Conservation (phyloP, 92 coral and sea anemone genomes). For the Palythoa grandiflora region DNA sequence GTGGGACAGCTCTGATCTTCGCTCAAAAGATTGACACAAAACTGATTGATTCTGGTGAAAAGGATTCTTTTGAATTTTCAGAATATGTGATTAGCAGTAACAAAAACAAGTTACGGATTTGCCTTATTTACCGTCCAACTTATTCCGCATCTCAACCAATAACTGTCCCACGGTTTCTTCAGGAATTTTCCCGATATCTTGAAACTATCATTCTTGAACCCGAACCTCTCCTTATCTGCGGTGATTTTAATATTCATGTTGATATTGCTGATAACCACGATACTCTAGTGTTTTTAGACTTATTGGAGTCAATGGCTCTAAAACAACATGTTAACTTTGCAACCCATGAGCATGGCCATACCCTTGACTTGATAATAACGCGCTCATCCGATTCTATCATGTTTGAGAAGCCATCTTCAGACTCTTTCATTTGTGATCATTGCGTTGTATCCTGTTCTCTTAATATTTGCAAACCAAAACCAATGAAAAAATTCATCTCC, state of each 20-base stretch:
- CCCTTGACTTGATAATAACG: constrained; percentile 38
- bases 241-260: constrained; percentile 25
- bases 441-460: constrained; percentile 36
- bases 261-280: constrained; percentile 11
- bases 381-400: constrained; percentile 36
- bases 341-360: constrained; percentile 28
- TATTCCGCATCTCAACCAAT: background rate
- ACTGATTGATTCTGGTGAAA: constrained; percentile 24
- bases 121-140: constrained; percentile 23
- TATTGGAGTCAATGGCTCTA: constrained; percentile 49
- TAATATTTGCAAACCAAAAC: constrained; percentile 31
- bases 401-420: constrained; percentile 15
- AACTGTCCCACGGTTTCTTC: background rate
- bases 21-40: constrained; percentile 10
- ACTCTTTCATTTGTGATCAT: constrained; percentile 42
- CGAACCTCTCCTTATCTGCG: constrained; percentile 8
- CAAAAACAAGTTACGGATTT: constrained; percentile 20
- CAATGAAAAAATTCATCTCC: constrained; percentile 16
- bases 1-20: background rate
- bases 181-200: constrained; percentile 14
- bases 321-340: background rate
- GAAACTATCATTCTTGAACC: constrained; percentile 15
- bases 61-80: constrained; percentile 25
- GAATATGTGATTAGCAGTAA: background rate
- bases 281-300: constrained; percentile 26